Base-by-base conservation (phyloP, 1,140 invertebrate species). In the Eufriesea mexicana region DNA sequence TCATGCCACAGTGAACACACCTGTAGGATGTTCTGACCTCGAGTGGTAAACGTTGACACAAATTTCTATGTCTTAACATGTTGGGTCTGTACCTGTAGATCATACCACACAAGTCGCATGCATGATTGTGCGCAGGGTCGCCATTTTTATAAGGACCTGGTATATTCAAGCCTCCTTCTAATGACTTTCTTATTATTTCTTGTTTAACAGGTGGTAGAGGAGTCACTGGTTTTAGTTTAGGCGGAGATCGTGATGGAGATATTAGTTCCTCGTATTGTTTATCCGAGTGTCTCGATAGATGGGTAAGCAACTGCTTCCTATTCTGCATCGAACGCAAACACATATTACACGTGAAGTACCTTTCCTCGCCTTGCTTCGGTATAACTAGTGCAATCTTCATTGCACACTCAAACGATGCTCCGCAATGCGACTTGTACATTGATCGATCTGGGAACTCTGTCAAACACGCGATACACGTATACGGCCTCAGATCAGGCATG, bases 341-440 rank as follows among this genome's bases (percentile, higher is more conserved):
- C 94, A 94, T 94, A 71, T 94, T 94, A 25, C 94, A 94, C 0
- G 93, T 94, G 76, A 94, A 94, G 49, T 94, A 94, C 42, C 92
- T 93, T 45, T 94, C 93, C 2, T 84, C 86, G 2, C 93, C 93
- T 1, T 90, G 87, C 62, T 92, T 93, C 0, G 94, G 94, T 0
- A 93, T 71, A 0, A 94, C 94, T 0, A 92, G 72, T 5, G 94
- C 94, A 5, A 94, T 94, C 55, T 94, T 94, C 93, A 94, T 94
- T 0, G 94, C 94, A 64, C 93, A 94, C 16, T 94, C 93, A 35
- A 94, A 94, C 0, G 93, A 94, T 1, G 90, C 92, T 16, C 87
- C 90, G 55, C 94, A 94, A 49, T 94, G 93, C 0, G 90, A 12
- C 8, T 94, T 94, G 45, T 94, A 94, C 75, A 93, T 86, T 0